Percentiles rank a stretch among this genome's conserved stretches.
These are phyloP conservation scores for Bostrychus sinensis DNA, from an alignment of 2,113 vertebrate genomes.

Conservation along the genomic window DNA sequence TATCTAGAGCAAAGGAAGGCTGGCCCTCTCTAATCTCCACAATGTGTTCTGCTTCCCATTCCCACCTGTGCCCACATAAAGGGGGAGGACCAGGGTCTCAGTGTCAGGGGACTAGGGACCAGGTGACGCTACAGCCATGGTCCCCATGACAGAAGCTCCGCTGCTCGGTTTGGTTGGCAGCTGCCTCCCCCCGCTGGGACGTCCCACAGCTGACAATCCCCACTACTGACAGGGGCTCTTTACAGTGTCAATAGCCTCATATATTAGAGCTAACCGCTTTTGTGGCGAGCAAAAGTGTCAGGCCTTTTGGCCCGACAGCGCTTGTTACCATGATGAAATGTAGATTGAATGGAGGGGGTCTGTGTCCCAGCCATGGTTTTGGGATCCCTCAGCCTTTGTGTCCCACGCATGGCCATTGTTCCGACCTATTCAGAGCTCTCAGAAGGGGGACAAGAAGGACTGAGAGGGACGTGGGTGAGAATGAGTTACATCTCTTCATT, in stretches of 20 bases:
- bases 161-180: constrained; percentile 76
- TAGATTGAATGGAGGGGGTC: constrained; percentile 77
- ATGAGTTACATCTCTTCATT: constrained; percentile 81
- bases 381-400: constrained; percentile 77
- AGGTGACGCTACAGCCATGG: constrained; percentile 65
- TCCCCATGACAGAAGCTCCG: constrained; percentile 74
- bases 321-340: constrained; percentile 84
- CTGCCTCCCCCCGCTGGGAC: constrained; percentile 83
- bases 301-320: constrained; percentile 79
- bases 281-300: constrained; percentile 79
- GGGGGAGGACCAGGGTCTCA: constrained; percentile 58
- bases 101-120: constrained; percentile 73
- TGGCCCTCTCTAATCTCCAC: constrained; percentile 78
- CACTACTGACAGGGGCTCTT: constrained; percentile 78
- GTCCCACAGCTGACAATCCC: constrained; percentile 81
- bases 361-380: constrained; percentile 76
- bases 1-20: constrained; percentile 69
- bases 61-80: constrained; percentile 80
- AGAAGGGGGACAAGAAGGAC: constrained; percentile 54
- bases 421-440: constrained; percentile 62
- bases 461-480: constrained; percentile 65
- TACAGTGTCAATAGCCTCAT: constrained; percentile 84
- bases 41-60: constrained; percentile 83
- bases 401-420: constrained; percentile 78
- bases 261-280: constrained; percentile 86